These are phyloP conservation scores for Drosophila lacertosa DNA, from an alignment of 1,140 invertebrate genomes.

Conservation along the genomic window DNA sequence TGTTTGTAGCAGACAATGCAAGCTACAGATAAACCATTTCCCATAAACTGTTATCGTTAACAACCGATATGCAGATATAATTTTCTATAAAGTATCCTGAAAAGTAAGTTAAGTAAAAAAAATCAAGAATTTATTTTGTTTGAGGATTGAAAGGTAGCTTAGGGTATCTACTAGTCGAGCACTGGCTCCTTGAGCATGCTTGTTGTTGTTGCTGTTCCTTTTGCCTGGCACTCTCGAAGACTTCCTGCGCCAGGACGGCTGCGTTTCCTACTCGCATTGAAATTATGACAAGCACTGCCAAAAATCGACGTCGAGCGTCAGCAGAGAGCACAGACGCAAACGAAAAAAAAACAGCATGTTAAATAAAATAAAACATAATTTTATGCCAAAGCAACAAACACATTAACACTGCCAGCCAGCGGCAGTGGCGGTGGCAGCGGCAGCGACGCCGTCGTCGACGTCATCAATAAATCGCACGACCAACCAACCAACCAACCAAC, in stretches of 20 bases:
- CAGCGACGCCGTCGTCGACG: slow-evolving; percentile 60
- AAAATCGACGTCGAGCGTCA: slow-evolving; percentile 53
- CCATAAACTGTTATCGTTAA: slow-evolving; percentile 23
- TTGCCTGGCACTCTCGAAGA: slow-evolving; percentile 49
- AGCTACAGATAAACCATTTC: too few species aligned
- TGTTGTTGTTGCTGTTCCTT: slow-evolving; percentile 25
- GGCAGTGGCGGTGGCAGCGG: slow-evolving; percentile 20
- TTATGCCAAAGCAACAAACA: slow-evolving; percentile 79
- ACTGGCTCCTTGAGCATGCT: too few species aligned
- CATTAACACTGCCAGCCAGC: slow-evolving; percentile 66
- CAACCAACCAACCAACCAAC: slow-evolving; percentile 61
- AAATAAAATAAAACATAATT: slow-evolving; percentile 83
- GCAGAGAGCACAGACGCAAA: slow-evolving; percentile 5
- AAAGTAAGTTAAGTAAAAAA: too few species aligned
- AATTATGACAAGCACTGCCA: slow-evolving; percentile 76
- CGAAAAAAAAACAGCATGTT: slow-evolving; percentile 54
- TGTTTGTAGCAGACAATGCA: too few species aligned
- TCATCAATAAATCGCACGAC: slow-evolving; percentile 79
- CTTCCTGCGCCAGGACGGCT: slow-evolving; percentile 61
- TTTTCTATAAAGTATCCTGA: too few species aligned
- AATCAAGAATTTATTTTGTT: too few species aligned
- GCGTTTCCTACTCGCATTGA: slow-evolving; percentile 40
- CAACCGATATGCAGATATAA: too few species aligned
- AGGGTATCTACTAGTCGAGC: too few species aligned
- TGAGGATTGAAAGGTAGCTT: too few species aligned